These are phyloP conservation scores for Drosophila tropicalis DNA, from an alignment of 1,140 invertebrate species.

Conservation along the genomic window DNA sequence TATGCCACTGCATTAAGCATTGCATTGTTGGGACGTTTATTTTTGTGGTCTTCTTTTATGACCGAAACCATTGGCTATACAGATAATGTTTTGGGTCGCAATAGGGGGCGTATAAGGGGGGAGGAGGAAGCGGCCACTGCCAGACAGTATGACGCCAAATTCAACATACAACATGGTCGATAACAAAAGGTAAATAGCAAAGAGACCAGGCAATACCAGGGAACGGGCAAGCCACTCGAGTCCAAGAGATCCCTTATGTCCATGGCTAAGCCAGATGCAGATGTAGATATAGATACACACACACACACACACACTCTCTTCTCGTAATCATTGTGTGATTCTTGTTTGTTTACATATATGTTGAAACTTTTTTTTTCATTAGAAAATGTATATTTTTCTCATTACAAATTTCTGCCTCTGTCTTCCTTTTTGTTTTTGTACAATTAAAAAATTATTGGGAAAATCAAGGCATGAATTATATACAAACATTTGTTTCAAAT, in stretches of 20 bases:
- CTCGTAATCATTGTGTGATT: slow-evolving; percentile 73
- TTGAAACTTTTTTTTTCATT: slow-evolving; percentile 58
- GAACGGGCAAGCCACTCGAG: slow-evolving; percentile 48
- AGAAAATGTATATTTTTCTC: slow-evolving; percentile 42
- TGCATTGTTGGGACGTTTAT: slow-evolving; percentile 63
- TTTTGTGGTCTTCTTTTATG: slow-evolving; percentile 76
- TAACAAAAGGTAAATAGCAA: slow-evolving; percentile 75
- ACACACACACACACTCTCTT: slow-evolving; percentile 28
- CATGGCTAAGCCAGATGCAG: slow-evolving; percentile 44
- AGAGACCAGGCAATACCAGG: slow-evolving; percentile 15
- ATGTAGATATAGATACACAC: slow-evolving; percentile 47
- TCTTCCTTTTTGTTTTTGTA: background rate
- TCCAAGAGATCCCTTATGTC: slow-evolving; percentile 32
- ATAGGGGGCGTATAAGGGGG: slow-evolving; percentile 4
- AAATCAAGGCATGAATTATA: background rate
- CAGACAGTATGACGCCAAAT: slow-evolving; percentile 80
- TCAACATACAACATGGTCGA: slow-evolving; percentile 68
- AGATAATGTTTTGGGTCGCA: slow-evolving; percentile 9
- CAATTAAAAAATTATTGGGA: slow-evolving; percentile 3
- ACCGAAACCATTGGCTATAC: slow-evolving; percentile 33
- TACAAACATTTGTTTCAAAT: background rate
- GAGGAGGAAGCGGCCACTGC: slow-evolving; percentile 46
- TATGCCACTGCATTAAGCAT: slow-evolving; percentile 44
- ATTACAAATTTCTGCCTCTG: background rate
- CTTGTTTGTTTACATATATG: slow-evolving; percentile 71